Base-by-base conservation (phyloP, 2,888 invertebrate species). In the Hypomecis punctinalis region DNA sequence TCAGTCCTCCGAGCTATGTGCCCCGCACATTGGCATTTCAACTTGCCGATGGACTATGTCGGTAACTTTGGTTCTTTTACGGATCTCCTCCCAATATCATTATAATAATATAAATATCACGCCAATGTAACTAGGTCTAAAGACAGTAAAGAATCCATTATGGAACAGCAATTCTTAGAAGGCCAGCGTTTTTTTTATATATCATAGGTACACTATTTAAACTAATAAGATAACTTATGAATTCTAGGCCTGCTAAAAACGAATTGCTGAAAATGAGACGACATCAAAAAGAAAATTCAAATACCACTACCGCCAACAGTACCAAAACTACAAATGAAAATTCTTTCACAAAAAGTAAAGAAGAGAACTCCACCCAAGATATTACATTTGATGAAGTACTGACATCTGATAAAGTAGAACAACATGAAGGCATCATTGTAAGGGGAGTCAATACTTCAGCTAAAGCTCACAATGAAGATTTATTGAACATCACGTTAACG, bases 211-310 rank as follows among this genome's bases (percentile, higher is more conserved):
- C 23, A 3, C 23, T 23, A 23, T 23, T 23, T 2, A 2, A 46
- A 46, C 23, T 10, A 0, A 5, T 47, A 10, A 10, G 2, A 33
- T 10, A 1, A 33, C 39, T 46, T n/a, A 5, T 37, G 36, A 54
- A 10, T 75, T 75, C 8, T 71, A 89, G 89, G 4, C 86, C 87
- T 52, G 80, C 85, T 0, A 87, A 83, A 60, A 82, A 70, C 35
- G 87, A 87, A 69, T 33, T 82, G 23, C 59, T 70, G 6, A 71
- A 76, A 61, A 70, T 77, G 63, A 76, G 82, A 61, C 72, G 82
- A 51, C 71, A 71, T 35, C 66, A 73, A 57, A 73, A 77, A 64
- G 66, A 76, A 42, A 37, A 37, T n/a, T 40, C 8, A 5, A 35
- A 54, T 36, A 35, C 43, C 5, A 54, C 54, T 13, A 62, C 64